These are phyloP conservation scores for Agrotis exclamationis DNA, from an alignment of 2,888 invertebrate species.

Conservation along the genomic window DNA sequence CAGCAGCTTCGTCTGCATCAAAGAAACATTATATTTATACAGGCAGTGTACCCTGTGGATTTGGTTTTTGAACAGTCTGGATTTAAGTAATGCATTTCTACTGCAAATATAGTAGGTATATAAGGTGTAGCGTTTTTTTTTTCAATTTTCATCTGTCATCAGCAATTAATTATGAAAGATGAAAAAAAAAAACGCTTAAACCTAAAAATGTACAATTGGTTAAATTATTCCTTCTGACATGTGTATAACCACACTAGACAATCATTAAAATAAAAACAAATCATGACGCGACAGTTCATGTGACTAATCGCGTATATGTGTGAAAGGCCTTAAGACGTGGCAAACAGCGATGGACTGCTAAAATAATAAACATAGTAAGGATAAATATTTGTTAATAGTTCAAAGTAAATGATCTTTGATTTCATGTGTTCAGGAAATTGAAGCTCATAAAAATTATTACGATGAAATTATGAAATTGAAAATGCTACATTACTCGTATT, in stretches of 20 bases:
- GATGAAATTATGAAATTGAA: neutral
- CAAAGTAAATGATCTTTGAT: slow-evolving; percentile 14
- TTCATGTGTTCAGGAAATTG: slow-evolving; percentile 22
- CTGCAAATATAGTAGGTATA: too few species aligned
- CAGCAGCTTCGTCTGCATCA: neutral
- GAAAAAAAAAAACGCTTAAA: too few species aligned
- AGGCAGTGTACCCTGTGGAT: too few species aligned
- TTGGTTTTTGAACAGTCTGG: too few species aligned
- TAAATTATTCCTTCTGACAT: too few species aligned
- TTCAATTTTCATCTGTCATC: too few species aligned
- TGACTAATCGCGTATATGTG: neutral
- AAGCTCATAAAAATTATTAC: slow-evolving; percentile 7
- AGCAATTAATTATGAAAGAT: too few species aligned
- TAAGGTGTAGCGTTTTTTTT: too few species aligned
- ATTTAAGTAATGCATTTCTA: too few species aligned
- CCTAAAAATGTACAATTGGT: too few species aligned
- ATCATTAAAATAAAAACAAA: neutral
- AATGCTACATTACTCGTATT: neutral
- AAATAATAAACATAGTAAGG: slow-evolving; percentile 20
- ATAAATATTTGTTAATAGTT: slow-evolving; percentile 41
- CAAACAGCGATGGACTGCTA: neutral
- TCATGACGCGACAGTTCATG: neutral
- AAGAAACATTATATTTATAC: neutral
- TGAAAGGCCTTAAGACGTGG: neutral
- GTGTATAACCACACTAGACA: too few species aligned